phyloP scores from a whole-genome alignment of 2,888 invertebrate species.

The Nudaria mundana region DNA sequence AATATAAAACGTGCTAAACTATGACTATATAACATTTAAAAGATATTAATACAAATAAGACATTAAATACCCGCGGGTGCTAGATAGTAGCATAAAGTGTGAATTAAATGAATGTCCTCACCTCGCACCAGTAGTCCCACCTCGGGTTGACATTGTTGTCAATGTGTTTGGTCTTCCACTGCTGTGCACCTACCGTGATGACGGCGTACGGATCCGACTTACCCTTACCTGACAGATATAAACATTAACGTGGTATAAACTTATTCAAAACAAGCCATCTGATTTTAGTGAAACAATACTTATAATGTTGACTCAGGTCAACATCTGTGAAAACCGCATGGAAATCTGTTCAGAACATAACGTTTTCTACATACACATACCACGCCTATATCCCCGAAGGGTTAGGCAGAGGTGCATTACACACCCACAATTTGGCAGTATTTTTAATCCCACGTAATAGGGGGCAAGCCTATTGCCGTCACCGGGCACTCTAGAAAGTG shows the following conservation, averaged over 20 bases:
- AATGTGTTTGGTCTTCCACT: slow-evolving; percentile 96
- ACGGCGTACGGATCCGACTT: slow-evolving; percentile 99
- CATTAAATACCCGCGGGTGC: slow-evolving; percentile 24
- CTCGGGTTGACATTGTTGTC: slow-evolving; percentile 96
- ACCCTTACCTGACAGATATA: slow-evolving; percentile 93
- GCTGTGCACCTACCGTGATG: slow-evolving; percentile 94
- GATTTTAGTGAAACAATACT: no score
- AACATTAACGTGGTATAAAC: background rate
- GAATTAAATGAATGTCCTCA: slow-evolving; percentile 52
- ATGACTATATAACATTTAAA: background rate
- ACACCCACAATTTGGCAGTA: no score
- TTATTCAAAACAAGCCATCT: no score
- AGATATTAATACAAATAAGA: slow-evolving; percentile 7
- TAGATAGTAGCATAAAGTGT: slow-evolving; percentile 15
- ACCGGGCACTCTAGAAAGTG: no score
- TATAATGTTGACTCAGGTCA: no score
- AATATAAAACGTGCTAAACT: background rate
- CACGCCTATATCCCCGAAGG: no score
- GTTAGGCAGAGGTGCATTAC: no score
- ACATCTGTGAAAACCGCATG: no score
- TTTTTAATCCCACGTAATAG: no score
- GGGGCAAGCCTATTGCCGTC: no score
- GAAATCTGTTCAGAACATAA: no score
- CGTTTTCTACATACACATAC: no score
- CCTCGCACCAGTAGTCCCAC: slow-evolving; percentile 99